Conservation (phyloP, 2,888 invertebrate genomes). For the Mamestra brassicae region DNA sequence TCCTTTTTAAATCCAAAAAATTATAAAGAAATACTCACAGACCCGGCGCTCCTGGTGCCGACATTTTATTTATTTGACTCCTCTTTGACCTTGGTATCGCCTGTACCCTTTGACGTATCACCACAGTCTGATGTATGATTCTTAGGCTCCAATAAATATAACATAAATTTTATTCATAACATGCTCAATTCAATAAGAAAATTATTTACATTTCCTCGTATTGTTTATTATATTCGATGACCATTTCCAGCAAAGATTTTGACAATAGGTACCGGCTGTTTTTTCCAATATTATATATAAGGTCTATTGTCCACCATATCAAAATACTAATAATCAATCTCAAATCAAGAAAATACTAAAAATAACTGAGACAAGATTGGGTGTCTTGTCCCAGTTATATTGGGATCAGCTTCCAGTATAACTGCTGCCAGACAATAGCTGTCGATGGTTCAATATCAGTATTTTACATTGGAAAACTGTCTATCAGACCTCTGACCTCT, state of each 20-base stretch:
- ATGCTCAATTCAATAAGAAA: neutral
- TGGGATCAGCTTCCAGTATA: neutral
- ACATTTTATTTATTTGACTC: slow-evolving; percentile 10
- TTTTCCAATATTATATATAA: slow-evolving; percentile 5
- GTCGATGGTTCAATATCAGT: too few species aligned
- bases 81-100: neutral
- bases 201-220: slow-evolving; percentile 20
- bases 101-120: slow-evolving; percentile 2
- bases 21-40: slow-evolving; percentile 20
- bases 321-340: neutral
- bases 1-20: neutral
- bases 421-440: neutral
- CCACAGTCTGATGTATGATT: neutral
- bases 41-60: neutral
- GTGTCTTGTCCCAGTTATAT: neutral
- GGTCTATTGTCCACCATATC: neutral
- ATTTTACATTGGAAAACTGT: too few species aligned
- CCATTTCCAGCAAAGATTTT: neutral
- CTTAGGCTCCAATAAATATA: neutral
- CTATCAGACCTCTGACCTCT: too few species aligned
- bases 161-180: neutral
- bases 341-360: too few species aligned
- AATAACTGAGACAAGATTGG: too few species aligned
- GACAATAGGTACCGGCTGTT: neutral
- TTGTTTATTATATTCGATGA: neutral